Conservation (phyloP, 2,113 vertebrate genomes). For the Engystomops pustulosus region DNA sequence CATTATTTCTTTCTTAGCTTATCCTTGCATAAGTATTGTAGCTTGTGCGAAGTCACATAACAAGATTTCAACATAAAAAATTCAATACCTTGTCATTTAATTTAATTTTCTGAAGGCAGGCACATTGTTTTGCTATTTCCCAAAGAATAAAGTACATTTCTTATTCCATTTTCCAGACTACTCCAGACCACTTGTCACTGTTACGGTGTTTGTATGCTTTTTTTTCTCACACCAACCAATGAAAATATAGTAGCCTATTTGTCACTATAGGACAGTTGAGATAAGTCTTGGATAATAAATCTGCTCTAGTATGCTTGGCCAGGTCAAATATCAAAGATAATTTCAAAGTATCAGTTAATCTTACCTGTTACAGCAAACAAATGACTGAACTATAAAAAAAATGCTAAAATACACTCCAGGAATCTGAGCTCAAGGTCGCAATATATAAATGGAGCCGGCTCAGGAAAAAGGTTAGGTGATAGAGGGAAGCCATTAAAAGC, state of each 20-base stretch:
- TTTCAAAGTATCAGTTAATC: slow-evolving; percentile 36
- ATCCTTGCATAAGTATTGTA: slow-evolving; percentile 10
- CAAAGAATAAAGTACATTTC: background rate
- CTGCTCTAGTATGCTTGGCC: background rate
- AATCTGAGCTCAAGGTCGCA: slow-evolving; percentile 6
- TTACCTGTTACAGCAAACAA: slow-evolving; percentile 14
- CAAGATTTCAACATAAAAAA: slow-evolving; percentile 24
- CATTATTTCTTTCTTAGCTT: slow-evolving; percentile 34
- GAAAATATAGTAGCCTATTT: slow-evolving; percentile 30
- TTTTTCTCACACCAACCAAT: slow-evolving; percentile 5
- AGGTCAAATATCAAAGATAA: slow-evolving; percentile 45
- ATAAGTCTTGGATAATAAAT: slow-evolving; percentile 40
- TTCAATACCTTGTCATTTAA: slow-evolving; percentile 6
- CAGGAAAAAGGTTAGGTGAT: background rate
- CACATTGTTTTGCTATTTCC: slow-evolving; percentile 19
- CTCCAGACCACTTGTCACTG: slow-evolving; percentile 5
- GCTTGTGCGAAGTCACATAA: background rate
- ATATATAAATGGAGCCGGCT: background rate
- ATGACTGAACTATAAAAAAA: background rate
- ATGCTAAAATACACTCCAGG: background rate
- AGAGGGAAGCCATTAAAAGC: too few species aligned
- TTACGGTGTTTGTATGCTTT: slow-evolving; percentile 3
- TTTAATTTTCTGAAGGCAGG: background rate
- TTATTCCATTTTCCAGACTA: background rate
- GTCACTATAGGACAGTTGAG: slow-evolving; percentile 20